Evolutionary conservation across 2,797 vertebrate species (phyloP), one percentile per base, ranked within the genome.

Genomic region (Sorex maritimensis): DNA sequence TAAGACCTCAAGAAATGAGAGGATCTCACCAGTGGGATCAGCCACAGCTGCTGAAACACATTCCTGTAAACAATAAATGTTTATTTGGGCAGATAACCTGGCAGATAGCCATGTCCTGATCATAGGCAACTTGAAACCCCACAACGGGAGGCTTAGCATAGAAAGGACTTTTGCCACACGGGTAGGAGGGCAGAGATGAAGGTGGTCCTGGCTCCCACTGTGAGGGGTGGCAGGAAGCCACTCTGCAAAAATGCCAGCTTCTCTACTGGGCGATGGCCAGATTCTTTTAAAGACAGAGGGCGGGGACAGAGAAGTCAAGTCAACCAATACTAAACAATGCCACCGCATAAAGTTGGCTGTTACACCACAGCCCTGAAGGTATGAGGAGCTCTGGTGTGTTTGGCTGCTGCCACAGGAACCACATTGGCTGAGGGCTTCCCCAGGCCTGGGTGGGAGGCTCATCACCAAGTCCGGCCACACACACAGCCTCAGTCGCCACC

Each of bases 201-300:
- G 96, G 95, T 97, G 92, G 94, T 93, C 96, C 87, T 95, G 96
- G 90, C 89, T 95, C 82, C 74, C 78, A 86, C 81, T 58, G 85
- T 2, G 92, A 94, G 38, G 95, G 79, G 82, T 75, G 34, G 95
- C 91, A 95, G 95, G 96, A 97, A 97, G 96, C 95, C 91, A 93
- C 68, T 96, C 93, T 95, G 82, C 1, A 12, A 95, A 44, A 44
- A 44, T 11, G 34, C 85, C 19, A 78, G 92, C 83, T 97, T 94
- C 88, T 5, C 28, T 19, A 1, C 12, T n/a, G 24, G 93, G 91
- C 63, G 3, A 73, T 52, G 0, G 5, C 90, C 88, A 69, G 94
- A 97, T 97, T 97, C 96, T 92, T 96, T 97, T 96, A 96, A 97
- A 98, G 96, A 97, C 82, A 94, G 95, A 97, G 97, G 97, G 96